Conservation (phyloP, 2,113 vertebrate species). For the Channa maculata region DNA sequence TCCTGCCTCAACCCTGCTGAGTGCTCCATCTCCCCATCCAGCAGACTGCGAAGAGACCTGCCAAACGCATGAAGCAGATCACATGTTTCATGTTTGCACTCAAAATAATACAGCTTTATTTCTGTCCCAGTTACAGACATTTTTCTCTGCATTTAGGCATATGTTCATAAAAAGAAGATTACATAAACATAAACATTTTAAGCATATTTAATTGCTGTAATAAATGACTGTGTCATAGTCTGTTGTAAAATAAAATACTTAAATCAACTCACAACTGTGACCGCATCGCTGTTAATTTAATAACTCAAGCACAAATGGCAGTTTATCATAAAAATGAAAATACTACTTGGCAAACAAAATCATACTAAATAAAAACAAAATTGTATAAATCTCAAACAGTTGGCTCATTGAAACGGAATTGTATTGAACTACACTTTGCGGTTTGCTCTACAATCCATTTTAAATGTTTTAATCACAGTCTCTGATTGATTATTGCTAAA, state of each 20-base stretch:
- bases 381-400: neutral
- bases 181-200: constrained; percentile 18
- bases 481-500: constrained; percentile 20
- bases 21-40: constrained; percentile 98
- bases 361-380: constrained; percentile 13
- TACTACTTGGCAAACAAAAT: constrained; percentile 13
- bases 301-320: constrained; percentile 22
- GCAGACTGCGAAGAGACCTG: constrained; percentile 93
- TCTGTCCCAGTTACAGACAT: neutral
- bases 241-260: constrained; percentile 24
- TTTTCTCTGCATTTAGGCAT: neutral
- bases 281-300: constrained; percentile 27
- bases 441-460: constrained; percentile 17
- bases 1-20: constrained; percentile 93
- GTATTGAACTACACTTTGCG: neutral
- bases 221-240: constrained; percentile 19
- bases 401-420: constrained; percentile 4
- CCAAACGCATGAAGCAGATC: neutral
- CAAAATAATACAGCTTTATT: neutral
- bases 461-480: constrained; percentile 17
- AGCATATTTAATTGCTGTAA: constrained; percentile 36
- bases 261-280: constrained; percentile 45
- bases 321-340: constrained; percentile 35
- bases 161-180: constrained; percentile 25
- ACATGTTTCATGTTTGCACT: neutral